phyloP scores from a whole-genome alignment of 2,113 vertebrate genomes.

The Murina feae region DNA sequence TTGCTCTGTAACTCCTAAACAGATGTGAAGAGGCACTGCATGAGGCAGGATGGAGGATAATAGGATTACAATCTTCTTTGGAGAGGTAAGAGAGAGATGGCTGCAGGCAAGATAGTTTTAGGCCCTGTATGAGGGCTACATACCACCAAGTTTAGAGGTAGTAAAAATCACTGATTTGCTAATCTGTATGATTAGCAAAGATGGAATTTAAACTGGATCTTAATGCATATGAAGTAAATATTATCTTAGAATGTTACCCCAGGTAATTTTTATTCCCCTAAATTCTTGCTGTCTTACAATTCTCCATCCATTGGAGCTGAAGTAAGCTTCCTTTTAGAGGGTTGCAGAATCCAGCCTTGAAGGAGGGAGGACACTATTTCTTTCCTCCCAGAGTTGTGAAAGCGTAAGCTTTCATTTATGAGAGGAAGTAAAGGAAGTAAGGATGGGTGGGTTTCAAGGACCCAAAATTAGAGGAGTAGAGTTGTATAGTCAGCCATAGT shows the following conservation, averaged over 20 bases:
- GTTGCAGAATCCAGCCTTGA: not conserved
- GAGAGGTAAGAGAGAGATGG: not conserved
- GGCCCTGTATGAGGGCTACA: not conserved
- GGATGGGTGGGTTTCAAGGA: not conserved
- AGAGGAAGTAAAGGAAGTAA: not conserved
- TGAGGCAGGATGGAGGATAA: not conserved
- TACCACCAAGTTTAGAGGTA: not conserved
- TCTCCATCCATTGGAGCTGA: not conserved
- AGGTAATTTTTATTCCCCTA: not conserved
- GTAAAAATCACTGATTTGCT: not conserved
- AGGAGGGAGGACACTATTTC: not conserved
- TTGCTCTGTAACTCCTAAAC: not conserved
- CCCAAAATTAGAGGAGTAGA: not conserved
- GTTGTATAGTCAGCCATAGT: not conserved
- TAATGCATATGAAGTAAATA: not conserved
- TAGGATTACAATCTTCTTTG: not conserved
- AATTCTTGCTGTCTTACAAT: not conserved
- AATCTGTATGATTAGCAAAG: not conserved
- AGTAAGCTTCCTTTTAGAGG: not conserved
- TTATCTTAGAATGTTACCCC: not conserved
- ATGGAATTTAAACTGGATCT: not conserved
- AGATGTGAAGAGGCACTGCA: not conserved
- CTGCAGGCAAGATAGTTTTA: not conserved
- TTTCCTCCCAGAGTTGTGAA: constrained; percentile 12
- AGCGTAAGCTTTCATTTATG: not conserved